Evolutionary conservation across 1,140 invertebrate species (phyloP).

Genomic region (Spodoptera frugiperda): DNA sequence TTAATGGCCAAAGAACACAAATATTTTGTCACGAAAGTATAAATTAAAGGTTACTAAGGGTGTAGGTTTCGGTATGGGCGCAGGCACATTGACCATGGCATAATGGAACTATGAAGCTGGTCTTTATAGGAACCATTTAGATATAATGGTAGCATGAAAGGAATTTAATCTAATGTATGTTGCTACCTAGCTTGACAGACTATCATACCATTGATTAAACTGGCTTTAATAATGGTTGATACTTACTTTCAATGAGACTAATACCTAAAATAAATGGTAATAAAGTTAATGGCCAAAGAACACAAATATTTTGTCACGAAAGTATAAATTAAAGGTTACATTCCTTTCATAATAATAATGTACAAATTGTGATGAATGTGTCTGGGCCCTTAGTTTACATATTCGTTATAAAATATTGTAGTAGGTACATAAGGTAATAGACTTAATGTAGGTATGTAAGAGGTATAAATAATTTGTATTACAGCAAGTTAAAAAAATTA

Average conservation of each 20-base stretch:
- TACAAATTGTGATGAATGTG: constrained; percentile 84
- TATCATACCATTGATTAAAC: constrained; percentile 85
- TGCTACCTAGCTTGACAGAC: constrained; percentile 64
- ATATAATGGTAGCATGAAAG: constrained; percentile 77
- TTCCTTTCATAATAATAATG: constrained; percentile 79
- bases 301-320: constrained; percentile 80
- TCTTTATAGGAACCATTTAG: constrained; percentile 72
- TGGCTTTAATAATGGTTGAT: constrained; percentile 86
- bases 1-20: constrained; percentile 65
- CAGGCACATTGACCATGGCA: constrained; percentile 94
- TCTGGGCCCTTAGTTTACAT: constrained; percentile 85
- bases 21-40: constrained; percentile 83
- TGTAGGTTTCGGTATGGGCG: constrained; percentile 95
- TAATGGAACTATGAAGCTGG: constrained; percentile 85
- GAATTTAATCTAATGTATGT: constrained; percentile 75
- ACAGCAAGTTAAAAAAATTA: constrained; percentile 62
- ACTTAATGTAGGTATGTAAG: constrained; percentile 77
- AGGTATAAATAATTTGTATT: constrained; percentile 64
- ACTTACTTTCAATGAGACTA: constrained; percentile 73
- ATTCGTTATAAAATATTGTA: constrained; percentile 84
- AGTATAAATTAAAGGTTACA: constrained; percentile 86
- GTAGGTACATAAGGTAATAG: constrained; percentile 75
- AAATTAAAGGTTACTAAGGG: constrained; percentile 95
- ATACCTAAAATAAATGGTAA: constrained; percentile 62
- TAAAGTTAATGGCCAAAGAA: constrained; percentile 64